Conservation (phyloP, 2,797 vertebrate genomes). For the Catamblyrhynchus diadema region DNA sequence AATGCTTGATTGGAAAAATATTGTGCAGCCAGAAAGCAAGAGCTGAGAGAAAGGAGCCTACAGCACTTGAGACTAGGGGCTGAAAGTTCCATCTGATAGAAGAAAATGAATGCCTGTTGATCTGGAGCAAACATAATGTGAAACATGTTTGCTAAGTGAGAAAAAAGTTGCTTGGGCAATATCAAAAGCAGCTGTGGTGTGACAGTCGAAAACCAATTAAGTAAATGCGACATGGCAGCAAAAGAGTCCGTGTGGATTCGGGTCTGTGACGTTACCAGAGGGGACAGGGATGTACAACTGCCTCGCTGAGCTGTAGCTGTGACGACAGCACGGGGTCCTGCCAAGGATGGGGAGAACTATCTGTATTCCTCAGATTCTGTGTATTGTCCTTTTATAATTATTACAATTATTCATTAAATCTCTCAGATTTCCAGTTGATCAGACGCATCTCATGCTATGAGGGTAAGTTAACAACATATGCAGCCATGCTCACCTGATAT, state of each 20-base stretch:
- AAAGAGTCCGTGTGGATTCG: not conserved
- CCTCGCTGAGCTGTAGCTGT: not conserved
- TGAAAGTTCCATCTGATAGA: constrained; percentile 41
- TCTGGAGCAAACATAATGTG: constrained; percentile 27
- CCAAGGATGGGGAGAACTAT: not conserved
- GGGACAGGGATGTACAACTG: not conserved
- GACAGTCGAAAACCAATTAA: constrained; percentile 32
- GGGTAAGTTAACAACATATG: not conserved
- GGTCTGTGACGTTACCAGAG: not conserved
- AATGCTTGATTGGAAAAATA: constrained; percentile 21
- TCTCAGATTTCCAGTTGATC: not conserved
- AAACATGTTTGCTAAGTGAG: constrained; percentile 55
- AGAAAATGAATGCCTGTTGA: constrained; percentile 33
- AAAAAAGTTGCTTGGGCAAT: constrained; percentile 39
- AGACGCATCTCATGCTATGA: not conserved
- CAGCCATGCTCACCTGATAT: not conserved
- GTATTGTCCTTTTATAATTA: not conserved
- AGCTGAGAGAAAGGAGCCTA: not conserved
- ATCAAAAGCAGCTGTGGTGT: constrained; percentile 48
- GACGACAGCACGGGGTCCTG: not conserved
- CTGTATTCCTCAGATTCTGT: rapidly evolving
- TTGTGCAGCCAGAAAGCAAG: not conserved
- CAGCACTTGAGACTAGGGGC: not conserved
- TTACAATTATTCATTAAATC: not conserved
- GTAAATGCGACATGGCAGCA: constrained; percentile 51